Conservation (phyloP, 2,888 invertebrate genomes). For the Tetranychus truncatus region DNA sequence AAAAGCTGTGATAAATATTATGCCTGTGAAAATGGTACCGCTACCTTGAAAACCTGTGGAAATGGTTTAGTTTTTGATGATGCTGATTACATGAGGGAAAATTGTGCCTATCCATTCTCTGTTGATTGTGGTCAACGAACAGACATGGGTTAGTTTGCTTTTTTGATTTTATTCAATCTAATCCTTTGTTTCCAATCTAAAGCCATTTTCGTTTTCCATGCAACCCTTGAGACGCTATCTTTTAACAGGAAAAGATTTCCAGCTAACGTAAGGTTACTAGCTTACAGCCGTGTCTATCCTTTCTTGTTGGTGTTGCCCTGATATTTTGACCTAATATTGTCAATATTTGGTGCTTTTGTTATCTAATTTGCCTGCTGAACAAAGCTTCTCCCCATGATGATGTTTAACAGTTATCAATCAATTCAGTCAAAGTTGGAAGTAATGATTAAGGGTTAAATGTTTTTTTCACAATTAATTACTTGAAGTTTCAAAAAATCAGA, state of each 20-base stretch:
- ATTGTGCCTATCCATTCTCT: slow-evolving; percentile 83
- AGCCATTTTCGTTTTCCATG: neutral
- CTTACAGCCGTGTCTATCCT: no score
- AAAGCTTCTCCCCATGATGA: no score
- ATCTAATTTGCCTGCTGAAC: no score
- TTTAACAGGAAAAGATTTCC: no score
- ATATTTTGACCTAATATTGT: neutral
- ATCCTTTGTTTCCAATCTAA: neutral
- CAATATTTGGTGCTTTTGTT: neutral
- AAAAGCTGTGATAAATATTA: slow-evolving; percentile 81
- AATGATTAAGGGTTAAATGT: no score
- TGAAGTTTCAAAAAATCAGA: no score
- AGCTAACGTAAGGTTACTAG: no score
- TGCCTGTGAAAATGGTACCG: slow-evolving; percentile 74
- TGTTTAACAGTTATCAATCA: no score
- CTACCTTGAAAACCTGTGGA: slow-evolving; percentile 78
- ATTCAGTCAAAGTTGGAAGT: no score
- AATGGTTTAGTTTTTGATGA: slow-evolving; percentile 83
- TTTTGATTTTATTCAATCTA: neutral
- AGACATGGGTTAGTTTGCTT: slow-evolving; percentile 46
- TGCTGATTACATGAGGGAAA: slow-evolving; percentile 71
- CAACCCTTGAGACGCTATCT: no score
- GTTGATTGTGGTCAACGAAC: slow-evolving; percentile 75
- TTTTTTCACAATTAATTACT: no score
- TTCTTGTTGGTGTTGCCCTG: neutral